These are phyloP conservation scores for Carollia perspicillata DNA, from an alignment of 2,113 vertebrate genomes.

Conservation along the genomic window DNA sequence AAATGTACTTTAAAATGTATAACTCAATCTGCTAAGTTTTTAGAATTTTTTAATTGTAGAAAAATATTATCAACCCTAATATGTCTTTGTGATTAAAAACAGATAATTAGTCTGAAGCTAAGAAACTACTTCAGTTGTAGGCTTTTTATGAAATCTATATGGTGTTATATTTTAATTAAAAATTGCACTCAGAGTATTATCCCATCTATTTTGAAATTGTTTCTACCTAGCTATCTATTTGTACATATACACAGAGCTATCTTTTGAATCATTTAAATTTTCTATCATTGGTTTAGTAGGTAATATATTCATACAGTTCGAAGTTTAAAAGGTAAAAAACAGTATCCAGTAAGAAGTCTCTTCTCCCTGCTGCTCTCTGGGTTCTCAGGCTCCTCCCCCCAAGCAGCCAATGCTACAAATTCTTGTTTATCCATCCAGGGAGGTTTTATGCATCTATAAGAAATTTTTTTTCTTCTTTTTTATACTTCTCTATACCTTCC, in stretches of 20 bases:
- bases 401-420: not conserved
- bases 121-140: not conserved
- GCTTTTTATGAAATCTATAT: not conserved
- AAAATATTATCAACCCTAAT: not conserved
- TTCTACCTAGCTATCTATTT: not conserved
- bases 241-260: not conserved
- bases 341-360: not conserved
- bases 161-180: conserved; percentile 38
- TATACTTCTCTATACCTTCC: not conserved
- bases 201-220: not conserved
- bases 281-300: not conserved
- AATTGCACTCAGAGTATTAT: not conserved
- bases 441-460: no score
- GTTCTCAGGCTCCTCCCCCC: not conserved
- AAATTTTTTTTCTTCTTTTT: not conserved
- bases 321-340: not conserved
- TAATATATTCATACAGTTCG: not conserved
- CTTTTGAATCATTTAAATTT: not conserved
- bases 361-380: not conserved
- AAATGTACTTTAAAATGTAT: not conserved
- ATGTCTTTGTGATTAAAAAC: not conserved
- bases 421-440: not conserved
- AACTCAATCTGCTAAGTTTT: not conserved
- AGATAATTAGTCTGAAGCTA: not conserved
- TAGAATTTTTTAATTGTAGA: not conserved